Percentiles rank a stretch among this genome's conserved stretches.
phyloP scores from a whole-genome alignment of 1,140 invertebrate species.

The Matsumurasca onukii region DNA sequence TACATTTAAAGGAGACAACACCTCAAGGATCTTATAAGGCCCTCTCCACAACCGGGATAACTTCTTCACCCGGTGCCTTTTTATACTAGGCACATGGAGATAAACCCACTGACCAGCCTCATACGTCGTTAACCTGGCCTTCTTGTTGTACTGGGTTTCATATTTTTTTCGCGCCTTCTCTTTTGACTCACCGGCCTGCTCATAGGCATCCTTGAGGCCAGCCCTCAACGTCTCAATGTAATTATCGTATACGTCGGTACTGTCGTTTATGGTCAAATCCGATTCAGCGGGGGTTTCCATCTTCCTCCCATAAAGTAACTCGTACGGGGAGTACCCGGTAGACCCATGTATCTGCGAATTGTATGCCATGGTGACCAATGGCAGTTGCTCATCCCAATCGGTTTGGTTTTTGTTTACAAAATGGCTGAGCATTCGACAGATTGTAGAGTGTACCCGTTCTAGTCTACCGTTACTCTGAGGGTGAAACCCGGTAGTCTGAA shows the following conservation, averaged over 20 bases:
- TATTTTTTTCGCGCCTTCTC: background rate
- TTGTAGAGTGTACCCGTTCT: constrained; percentile 26
- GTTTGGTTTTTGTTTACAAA: background rate
- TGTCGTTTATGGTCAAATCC: background rate
- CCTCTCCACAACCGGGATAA: background rate
- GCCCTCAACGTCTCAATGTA: background rate
- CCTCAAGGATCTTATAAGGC: background rate
- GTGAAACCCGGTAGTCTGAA: constrained; percentile 30
- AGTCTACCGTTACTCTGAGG: constrained; percentile 25
- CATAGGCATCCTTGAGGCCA: background rate
- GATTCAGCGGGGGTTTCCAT: background rate
- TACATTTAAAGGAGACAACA: background rate
- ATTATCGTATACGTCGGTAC: background rate
- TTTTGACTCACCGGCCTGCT: background rate
- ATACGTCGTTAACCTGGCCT: background rate
- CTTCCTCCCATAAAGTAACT: background rate
- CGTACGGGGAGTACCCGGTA: background rate
- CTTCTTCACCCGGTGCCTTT: background rate
- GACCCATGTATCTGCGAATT: background rate
- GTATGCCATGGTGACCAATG: constrained; percentile 2
- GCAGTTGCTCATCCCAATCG: constrained; percentile 7
- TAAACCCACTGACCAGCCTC: background rate
- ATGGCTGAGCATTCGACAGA: background rate
- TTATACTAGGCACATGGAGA: background rate
- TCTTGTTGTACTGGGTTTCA: background rate